Evolutionary conservation across 2,888 invertebrate species (phyloP).

Genomic region (Macrophya annulata): DNA sequence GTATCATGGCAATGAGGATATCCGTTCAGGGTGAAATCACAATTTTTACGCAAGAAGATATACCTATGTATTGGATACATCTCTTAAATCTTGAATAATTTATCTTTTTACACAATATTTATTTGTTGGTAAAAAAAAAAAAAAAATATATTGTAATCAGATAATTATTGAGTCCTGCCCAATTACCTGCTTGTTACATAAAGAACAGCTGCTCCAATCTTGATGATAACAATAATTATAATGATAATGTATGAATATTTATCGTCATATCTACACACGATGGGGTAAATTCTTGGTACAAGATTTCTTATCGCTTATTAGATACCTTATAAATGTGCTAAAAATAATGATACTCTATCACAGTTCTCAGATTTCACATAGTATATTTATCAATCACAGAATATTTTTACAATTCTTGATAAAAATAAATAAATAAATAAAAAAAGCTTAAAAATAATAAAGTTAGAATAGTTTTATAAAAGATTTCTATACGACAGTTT

Average conservation of each 20-base stretch:
- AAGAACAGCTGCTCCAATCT: background rate
- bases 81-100: background rate
- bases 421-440: too few relatives aligned
- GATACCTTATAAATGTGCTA: background rate
- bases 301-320: background rate
- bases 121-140: background rate
- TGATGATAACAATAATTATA: background rate
- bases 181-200: background rate
- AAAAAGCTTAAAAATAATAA: background rate
- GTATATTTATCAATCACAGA: background rate
- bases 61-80: background rate
- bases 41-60: background rate
- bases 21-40: slow-evolving; percentile 14
- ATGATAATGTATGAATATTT: background rate
- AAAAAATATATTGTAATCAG: background rate
- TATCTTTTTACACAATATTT: background rate
- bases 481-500: background rate
- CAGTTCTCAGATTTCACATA: background rate
- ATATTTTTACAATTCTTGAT: background rate
- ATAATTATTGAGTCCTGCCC: background rate
- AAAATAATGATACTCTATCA: too few relatives aligned
- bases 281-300: background rate
- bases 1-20: background rate
- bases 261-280: background rate
- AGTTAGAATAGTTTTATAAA: background rate